Base-by-base conservation (phyloP, 2,797 vertebrate genomes). In the Galagoides demidoff region DNA sequence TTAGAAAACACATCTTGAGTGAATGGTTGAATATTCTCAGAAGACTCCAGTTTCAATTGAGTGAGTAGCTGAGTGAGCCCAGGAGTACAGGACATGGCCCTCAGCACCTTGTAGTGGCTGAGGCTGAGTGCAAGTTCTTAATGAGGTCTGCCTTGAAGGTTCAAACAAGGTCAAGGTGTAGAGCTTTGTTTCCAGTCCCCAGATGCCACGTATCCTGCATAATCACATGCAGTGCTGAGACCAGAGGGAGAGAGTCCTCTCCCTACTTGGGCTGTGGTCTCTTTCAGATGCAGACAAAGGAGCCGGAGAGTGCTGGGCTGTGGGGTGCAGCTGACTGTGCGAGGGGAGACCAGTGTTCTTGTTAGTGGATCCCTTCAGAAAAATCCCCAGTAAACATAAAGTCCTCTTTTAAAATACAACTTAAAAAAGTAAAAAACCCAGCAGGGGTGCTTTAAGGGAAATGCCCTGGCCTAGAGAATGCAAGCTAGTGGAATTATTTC, bases 231-330 rank as follows among this genome's bases (percentile, higher is more conserved):
- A 90, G 79, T 83, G 31, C 71, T 85, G 83, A 94, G 96, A 92
- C 14, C 5, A 37, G 23, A 39, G 14, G 31, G 55, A 78, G 77
- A 57, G 1, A n/a, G 22, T 4, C 52, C n/a, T 89, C 4, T 49
- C 89, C 39, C 63, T 59, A 87, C 86, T 92, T 78, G 95, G 71
- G 85, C 85, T 96, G 92, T 97, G 97, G 95, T 96, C 96, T 94
- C 96, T 97, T 98, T 97, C 95, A 96, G 78, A 6, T 68, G 94
- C 70, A 97, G 97, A 97, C 95, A 94, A 97, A 96, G 92, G 85
- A 37, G 16, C 7, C 55, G 96, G 71, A 92, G 92, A 94, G 83
- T 43, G 1, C 39, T 19, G 0, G 59, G 23, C 19, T 70, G 55
- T 8, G 2, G 83, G 85, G 74, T 49, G 55, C 79, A 93, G 34